Percentiles rank a stretch among this genome's conserved stretches.
phyloP scores from a whole-genome alignment of 2,888 invertebrate genomes.

The Alloplasta piceator region DNA sequence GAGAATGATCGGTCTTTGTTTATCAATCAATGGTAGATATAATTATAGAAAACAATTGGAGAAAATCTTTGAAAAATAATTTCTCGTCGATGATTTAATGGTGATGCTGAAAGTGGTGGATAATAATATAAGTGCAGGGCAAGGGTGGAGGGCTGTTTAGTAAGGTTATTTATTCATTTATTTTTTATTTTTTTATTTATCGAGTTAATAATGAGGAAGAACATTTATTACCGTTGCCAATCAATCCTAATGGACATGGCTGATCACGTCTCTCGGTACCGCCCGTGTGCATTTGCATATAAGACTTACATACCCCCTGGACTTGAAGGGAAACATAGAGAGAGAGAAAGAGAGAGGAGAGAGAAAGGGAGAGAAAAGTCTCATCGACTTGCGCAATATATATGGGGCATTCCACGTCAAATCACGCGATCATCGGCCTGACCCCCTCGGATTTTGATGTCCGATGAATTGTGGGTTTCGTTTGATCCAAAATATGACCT shows the following conservation, averaged over 20 bases:
- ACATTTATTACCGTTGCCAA: constrained; percentile 81
- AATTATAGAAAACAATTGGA: not conserved
- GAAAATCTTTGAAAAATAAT: constrained; percentile 10
- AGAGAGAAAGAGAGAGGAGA: constrained; percentile 18
- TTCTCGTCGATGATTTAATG: not conserved
- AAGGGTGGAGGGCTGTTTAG: constrained; percentile 1
- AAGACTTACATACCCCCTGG: constrained; percentile 52
- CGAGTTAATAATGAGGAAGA: constrained; percentile 63
- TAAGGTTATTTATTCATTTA: constrained; percentile 16
- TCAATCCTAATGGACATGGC: constrained; percentile 81
- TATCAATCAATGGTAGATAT: not conserved
- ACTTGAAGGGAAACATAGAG: constrained; percentile 17
- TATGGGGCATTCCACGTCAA: no score
- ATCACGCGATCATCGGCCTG: no score
- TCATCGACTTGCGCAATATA: constrained; percentile 5
- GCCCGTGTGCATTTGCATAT: constrained; percentile 69
- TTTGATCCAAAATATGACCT: no score
- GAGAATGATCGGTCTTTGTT: not conserved
- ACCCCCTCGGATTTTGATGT: no score
- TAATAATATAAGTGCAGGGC: constrained; percentile 8
- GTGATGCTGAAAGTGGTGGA: not conserved
- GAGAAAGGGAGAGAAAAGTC: constrained; percentile 33
- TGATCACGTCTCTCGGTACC: constrained; percentile 73
- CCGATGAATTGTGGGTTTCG: no score
- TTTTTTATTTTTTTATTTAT: constrained; percentile 36